phyloP scores from a whole-genome alignment of 2,113 vertebrate genomes.

The Talpa occidentalis region DNA sequence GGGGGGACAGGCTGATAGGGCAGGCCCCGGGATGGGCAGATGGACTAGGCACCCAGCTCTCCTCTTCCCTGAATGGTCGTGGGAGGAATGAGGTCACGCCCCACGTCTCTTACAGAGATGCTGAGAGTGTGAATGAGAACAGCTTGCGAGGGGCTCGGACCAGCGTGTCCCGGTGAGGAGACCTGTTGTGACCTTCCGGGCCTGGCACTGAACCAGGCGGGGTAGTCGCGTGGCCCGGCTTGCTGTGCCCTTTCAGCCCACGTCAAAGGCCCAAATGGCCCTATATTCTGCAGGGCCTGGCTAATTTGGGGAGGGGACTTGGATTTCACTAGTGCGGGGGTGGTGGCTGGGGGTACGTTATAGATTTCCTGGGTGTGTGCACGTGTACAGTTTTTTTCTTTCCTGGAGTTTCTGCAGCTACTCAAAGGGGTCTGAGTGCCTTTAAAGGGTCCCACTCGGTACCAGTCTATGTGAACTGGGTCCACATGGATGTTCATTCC shows the following conservation, averaged over 20 bases:
- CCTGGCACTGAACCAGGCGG: constrained; percentile 53
- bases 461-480: neutral
- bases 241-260: neutral
- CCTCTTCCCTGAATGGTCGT: constrained; percentile 48
- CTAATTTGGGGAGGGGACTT: neutral
- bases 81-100: constrained; percentile 36
- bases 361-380: accelerated
- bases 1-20: neutral
- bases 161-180: neutral
- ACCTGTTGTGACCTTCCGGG: constrained; percentile 55
- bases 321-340: neutral
- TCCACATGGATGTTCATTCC: neutral
- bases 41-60: constrained; percentile 41
- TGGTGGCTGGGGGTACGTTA: too few relatives aligned
- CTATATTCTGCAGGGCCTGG: neutral
- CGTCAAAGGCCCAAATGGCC: neutral
- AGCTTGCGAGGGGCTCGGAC: constrained; percentile 68
- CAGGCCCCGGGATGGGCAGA: constrained; percentile 60
- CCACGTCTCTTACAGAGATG: constrained; percentile 37
- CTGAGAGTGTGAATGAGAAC: constrained; percentile 75
- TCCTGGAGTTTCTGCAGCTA: neutral
- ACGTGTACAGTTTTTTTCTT: accelerated
- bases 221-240: neutral
- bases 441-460: neutral
- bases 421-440: neutral